Conservation (phyloP, 2,797 vertebrate genomes). For the Buceros bicornis region DNA sequence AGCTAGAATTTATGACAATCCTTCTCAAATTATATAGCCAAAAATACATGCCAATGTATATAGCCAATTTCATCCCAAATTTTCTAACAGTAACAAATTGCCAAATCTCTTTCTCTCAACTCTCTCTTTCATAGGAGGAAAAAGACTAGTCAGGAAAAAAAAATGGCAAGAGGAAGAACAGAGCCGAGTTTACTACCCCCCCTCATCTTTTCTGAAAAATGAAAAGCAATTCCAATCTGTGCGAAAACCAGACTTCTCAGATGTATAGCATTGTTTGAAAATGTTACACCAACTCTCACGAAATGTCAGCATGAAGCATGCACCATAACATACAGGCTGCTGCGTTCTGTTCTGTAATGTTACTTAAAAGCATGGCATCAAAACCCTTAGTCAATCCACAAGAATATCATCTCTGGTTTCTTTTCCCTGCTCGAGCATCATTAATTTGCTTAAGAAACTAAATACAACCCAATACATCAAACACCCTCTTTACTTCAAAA, state of each 20-base stretch:
- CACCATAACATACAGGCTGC: neutral
- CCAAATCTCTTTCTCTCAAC: neutral
- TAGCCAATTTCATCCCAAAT: neutral
- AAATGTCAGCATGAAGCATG: neutral
- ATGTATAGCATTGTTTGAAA: neutral
- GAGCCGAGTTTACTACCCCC: neutral
- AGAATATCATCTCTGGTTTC: neutral
- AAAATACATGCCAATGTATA: neutral
- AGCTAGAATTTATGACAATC: slow-evolving; percentile 55
- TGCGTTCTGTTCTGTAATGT: neutral
- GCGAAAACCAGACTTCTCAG: slow-evolving; percentile 12
- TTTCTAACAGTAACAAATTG: neutral
- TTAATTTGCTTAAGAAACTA: neutral
- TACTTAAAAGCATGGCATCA: neutral
- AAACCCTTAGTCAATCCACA: neutral
- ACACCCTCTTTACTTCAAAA: neutral
- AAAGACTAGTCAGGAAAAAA: neutral
- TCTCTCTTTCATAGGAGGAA: neutral
- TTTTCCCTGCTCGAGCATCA: neutral
- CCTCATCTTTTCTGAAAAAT: neutral
- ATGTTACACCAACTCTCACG: neutral
- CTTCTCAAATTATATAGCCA: slow-evolving; percentile 43
- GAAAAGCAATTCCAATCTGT: slow-evolving; percentile 32
- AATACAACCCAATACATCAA: neutral
- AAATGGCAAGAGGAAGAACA: slow-evolving; percentile 4